These are phyloP conservation scores for Mastomys coucha DNA, from an alignment of 2,113 vertebrate species.

Conservation along the genomic window DNA sequence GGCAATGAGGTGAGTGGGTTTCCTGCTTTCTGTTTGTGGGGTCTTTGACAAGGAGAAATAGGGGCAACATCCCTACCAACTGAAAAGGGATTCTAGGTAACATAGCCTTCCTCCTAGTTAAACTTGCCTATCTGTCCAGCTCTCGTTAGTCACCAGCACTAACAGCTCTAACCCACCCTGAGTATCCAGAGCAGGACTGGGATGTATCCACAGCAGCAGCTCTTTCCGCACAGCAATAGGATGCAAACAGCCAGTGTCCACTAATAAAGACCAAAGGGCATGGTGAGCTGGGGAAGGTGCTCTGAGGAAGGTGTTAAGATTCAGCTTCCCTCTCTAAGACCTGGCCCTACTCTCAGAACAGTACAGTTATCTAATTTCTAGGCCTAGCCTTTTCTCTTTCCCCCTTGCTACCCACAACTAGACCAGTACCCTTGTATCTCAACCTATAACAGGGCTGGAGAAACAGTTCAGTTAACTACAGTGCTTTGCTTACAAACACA, in stretches of 20 bases:
- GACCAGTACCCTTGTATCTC: not conserved
- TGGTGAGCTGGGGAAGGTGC: not conserved
- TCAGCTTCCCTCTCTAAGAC: not conserved
- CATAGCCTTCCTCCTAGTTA: not conserved
- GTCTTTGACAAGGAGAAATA: not conserved
- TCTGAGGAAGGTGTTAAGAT: fast-evolving
- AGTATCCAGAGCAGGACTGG: not conserved
- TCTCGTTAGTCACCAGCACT: not conserved
- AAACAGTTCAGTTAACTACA: not conserved
- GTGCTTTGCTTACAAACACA: not conserved
- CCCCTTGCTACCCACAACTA: not conserved
- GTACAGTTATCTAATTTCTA: not conserved
- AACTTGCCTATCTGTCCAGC: not conserved
- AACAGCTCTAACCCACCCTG: not conserved
- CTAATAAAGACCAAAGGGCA: not conserved
- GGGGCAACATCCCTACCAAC: not conserved
- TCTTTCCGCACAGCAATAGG: not conserved
- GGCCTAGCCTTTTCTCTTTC: too few species aligned
- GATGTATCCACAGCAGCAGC: too few species aligned
- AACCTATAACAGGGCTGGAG: not conserved
- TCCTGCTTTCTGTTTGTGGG: not conserved
- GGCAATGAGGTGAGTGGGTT: not conserved
- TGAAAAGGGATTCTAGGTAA: not conserved
- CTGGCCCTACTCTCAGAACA: not conserved
- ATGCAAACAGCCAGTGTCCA: not conserved